phyloP scores from a whole-genome alignment of 2,797 vertebrate genomes.

The Astyanax mexicanus region DNA sequence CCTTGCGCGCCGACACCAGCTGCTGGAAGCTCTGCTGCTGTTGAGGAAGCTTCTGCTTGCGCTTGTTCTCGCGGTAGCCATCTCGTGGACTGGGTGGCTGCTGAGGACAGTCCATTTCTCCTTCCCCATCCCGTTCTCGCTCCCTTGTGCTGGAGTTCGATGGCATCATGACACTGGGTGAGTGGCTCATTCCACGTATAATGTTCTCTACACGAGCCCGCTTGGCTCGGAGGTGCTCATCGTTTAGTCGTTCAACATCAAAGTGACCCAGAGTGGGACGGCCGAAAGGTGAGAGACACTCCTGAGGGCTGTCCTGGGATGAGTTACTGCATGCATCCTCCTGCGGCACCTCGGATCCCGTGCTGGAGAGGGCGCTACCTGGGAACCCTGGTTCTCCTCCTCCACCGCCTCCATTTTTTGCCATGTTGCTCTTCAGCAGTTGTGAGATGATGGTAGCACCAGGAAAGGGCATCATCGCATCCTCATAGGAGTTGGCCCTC shows the following conservation, averaged over 20 bases:
- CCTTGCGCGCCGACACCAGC: conserved; percentile 94
- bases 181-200: conserved; percentile 99
- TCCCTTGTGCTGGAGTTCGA: conserved; percentile 81
- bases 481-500: conserved; percentile 98
- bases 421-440: conserved; percentile 98
- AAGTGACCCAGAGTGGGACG: conserved; percentile 91
- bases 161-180: conserved; percentile 86
- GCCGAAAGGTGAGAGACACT: conserved; percentile 96
- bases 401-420: conserved; percentile 90
- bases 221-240: conserved; percentile 97
- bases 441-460: conserved; percentile 98
- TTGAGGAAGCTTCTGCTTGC: conserved; percentile 97
- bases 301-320: conserved; percentile 95
- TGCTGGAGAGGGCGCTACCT: conserved; percentile 93
- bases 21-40: conserved; percentile 99
- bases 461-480: conserved; percentile 98
- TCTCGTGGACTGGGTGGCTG: conserved; percentile 92
- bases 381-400: conserved; percentile 85
- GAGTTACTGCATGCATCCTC: conserved; percentile 98
- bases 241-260: conserved; percentile 94
- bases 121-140: conserved; percentile 87
- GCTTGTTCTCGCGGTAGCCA: conserved; percentile 96
- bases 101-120: conserved; percentile 84
- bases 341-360: conserved; percentile 93
- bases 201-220: conserved; percentile 98